These are phyloP conservation scores for Lasioglossum vierecki DNA, from an alignment of 2,888 invertebrate species.

Conservation along the genomic window DNA sequence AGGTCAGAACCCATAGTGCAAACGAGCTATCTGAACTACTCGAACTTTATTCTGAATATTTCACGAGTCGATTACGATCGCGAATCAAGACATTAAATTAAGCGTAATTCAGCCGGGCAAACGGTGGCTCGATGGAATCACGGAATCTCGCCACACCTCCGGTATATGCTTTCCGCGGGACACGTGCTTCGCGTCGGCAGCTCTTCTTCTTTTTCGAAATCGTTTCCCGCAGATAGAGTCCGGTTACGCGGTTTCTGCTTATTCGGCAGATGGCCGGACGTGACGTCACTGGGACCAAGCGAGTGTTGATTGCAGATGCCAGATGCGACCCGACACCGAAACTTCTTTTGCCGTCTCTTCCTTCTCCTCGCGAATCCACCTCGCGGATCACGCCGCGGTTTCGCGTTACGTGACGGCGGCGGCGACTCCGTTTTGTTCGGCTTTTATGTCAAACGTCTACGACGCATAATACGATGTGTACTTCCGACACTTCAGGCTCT, in stretches of 20 bases:
- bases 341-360: slow-evolving; percentile 63
- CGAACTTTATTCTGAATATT: background rate
- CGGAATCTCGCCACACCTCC: slow-evolving; percentile 24
- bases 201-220: slow-evolving; percentile 65
- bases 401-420: slow-evolving; percentile 49
- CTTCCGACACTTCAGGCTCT: background rate
- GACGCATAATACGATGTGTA: slow-evolving; percentile 32
- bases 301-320: slow-evolving; percentile 76
- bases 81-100: background rate
- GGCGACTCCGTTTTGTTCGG: slow-evolving; percentile 16
- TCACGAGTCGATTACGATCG: background rate
- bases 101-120: background rate
- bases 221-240: slow-evolving; percentile 64
- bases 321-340: slow-evolving; percentile 77
- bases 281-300: slow-evolving; percentile 74
- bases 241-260: slow-evolving; percentile 76
- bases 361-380: slow-evolving; percentile 50
- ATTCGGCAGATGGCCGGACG: slow-evolving; percentile 77
- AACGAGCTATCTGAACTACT: background rate
- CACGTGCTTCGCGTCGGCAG: slow-evolving; percentile 58
- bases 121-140: background rate
- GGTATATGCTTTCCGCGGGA: slow-evolving; percentile 42
- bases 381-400: slow-evolving; percentile 40
- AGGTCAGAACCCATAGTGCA: background rate
- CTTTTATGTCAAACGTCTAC: slow-evolving; percentile 44